Percentiles rank a stretch among this genome's conserved stretches.
Evolutionary conservation across 2,113 vertebrate genomes (phyloP).

Genomic region (Tupaia chinensis): DNA sequence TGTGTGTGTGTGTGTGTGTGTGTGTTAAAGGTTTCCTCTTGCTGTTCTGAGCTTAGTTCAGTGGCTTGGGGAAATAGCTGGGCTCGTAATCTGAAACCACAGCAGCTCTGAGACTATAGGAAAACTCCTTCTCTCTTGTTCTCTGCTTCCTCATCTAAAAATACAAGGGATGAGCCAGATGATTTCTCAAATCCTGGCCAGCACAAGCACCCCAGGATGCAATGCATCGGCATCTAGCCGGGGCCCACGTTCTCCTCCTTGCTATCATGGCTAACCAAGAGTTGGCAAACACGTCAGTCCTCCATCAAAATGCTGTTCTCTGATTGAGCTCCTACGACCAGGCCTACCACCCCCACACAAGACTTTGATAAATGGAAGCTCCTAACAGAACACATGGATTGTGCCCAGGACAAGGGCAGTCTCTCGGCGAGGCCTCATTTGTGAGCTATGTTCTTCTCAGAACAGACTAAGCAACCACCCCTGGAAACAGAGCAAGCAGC

Average conservation of each 20-base stretch:
- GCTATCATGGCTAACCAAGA: not conserved
- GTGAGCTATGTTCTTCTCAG: not conserved
- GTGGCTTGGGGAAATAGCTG: not conserved
- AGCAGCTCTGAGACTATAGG: accelerated
- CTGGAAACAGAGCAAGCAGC: not conserved
- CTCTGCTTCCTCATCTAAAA: not conserved
- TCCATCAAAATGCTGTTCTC: not conserved
- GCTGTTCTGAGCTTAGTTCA: not conserved
- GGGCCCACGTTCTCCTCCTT: not conserved
- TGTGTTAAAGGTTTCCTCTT: not conserved
- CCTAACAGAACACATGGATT: not conserved
- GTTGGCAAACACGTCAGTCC: not conserved
- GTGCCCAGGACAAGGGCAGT: not conserved
- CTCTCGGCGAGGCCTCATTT: not conserved
- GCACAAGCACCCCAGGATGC: not conserved
- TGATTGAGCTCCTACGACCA: not conserved
- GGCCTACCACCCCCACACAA: accelerated
- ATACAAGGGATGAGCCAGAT: accelerated
- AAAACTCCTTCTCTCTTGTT: not conserved
- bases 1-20: not conserved
- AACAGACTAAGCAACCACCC: not conserved
- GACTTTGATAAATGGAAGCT: not conserved
- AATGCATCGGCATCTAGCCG: not conserved
- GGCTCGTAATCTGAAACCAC: not conserved
- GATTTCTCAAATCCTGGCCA: not conserved